Conservation (phyloP, 2,888 invertebrate genomes). For the Dilophus febrilis region DNA sequence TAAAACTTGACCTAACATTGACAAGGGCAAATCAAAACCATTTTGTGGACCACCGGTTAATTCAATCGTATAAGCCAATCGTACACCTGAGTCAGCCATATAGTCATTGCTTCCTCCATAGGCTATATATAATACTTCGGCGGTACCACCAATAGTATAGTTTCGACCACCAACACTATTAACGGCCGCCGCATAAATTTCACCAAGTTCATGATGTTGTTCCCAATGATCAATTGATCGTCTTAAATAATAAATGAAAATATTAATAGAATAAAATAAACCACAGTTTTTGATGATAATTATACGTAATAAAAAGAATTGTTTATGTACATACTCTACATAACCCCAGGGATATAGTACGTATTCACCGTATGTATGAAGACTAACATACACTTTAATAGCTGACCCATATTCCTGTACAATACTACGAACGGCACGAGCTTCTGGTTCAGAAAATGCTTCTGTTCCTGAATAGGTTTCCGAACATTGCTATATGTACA, state of each 20-base stretch:
- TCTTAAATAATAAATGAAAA: no score
- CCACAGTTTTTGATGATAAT: no score
- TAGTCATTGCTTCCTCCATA: constrained; percentile 43
- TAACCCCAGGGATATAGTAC: constrained; percentile 30
- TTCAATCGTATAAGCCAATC: constrained; percentile 38
- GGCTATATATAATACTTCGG: constrained; percentile 28
- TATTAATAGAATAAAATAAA: no score
- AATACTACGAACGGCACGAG: constrained; percentile 21
- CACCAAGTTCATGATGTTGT: constrained; percentile 3
- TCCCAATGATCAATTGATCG: constrained; percentile 4
- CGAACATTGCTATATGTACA: constrained; percentile 27
- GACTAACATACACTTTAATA: constrained; percentile 27
- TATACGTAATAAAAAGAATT: no score
- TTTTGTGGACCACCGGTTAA: constrained; percentile 33
- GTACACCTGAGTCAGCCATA: constrained; percentile 32
- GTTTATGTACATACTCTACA: constrained; percentile 18
- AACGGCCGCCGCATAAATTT: constrained; percentile 25
- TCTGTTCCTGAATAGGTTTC: constrained; percentile 26
- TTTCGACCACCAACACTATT: constrained; percentile 19
- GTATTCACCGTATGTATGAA: constrained; percentile 29
- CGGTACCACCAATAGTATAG: constrained; percentile 33
- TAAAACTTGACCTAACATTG: background rate
- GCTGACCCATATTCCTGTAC: constrained; percentile 24
- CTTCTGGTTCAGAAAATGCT: constrained; percentile 23
- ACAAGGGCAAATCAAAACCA: constrained; percentile 36